A percentile compares a stretch with the other conserved stretches of the same genome.
These are phyloP conservation scores for Cyclina sinensis DNA, from an alignment of 1,140 invertebrate species.

Conservation along the genomic window DNA sequence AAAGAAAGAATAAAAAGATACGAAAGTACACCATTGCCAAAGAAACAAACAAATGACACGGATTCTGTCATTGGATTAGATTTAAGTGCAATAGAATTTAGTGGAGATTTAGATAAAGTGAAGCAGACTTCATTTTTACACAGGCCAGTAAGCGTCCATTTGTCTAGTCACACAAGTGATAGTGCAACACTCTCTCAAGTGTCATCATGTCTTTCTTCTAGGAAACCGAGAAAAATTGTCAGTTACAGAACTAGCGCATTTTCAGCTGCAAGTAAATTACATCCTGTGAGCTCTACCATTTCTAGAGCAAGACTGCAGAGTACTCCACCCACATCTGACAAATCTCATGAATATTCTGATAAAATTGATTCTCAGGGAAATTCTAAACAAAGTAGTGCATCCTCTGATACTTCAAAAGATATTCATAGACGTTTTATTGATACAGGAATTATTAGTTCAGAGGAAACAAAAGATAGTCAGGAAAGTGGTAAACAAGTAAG, in stretches of 20 bases:
- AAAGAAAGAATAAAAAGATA: slow-evolving; percentile 23
- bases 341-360: background rate
- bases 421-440: background rate
- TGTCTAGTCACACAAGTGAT: slow-evolving; percentile 21
- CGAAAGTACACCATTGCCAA: slow-evolving; percentile 22
- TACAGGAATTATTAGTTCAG: background rate
- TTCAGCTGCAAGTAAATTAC: slow-evolving; percentile 37
- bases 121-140: slow-evolving; percentile 35
- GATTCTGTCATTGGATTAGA: background rate
- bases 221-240: slow-evolving; percentile 60
- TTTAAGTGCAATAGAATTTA: slow-evolving; percentile 48
- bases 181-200: background rate
- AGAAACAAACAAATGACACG: slow-evolving; percentile 9
- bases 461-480: background rate
- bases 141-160: slow-evolving; percentile 42
- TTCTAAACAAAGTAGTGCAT: background rate
- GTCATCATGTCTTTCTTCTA: slow-evolving; percentile 5
- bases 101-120: slow-evolving; percentile 36
- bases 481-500: background rate
- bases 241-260: slow-evolving; percentile 65
- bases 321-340: slow-evolving; percentile 21
- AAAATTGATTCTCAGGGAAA: background rate
- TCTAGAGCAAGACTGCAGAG: slow-evolving; percentile 48
- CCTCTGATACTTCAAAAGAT: background rate
- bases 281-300: slow-evolving; percentile 56